Evolutionary conservation across 2,113 vertebrate species (phyloP), one percentile per base, ranked within the genome.

Genomic region (Holacanthus passer): DNA sequence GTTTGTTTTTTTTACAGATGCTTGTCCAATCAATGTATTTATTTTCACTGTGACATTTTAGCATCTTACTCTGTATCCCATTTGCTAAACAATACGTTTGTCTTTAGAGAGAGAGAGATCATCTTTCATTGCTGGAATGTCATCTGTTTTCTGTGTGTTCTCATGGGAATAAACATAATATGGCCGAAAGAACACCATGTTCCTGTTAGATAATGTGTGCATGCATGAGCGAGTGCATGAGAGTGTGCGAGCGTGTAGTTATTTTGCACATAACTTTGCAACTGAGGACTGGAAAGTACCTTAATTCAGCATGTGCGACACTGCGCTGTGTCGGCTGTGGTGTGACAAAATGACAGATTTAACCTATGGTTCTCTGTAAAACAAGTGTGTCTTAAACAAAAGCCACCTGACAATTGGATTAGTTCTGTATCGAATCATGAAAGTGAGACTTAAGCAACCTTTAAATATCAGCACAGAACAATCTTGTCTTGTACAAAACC

Each of bases 141-240:
- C 86, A 87, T 91, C 75, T 89, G 83, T 95, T 93, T 91, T 94
- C 85, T 93, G 84, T 89, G 91, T 92, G 86, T 92, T 94, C 87
- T 90, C 91, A 92, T 93, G 91, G 87, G 92, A 95, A 94, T 95
- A 93, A 95, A 94, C 87, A 88, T 91, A 88, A 85, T 91, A 92
- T 90, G 86, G 87, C 84, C 74, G 56, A 92, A 92, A 93, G 79
- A 89, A 90, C 83, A 84, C 56, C 52, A 85, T 86, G 88, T 84
- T 78, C 85, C 62, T 77, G 84, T 84, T 88, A 89, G 79, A 79
- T 77, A 79, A 77, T 81, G 48, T 84, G 72, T 73, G 60, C 55
- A 72, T 66, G 82, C 73, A 73, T 86, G 65, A 87, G 48, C 1
- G 16, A 74, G 22, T 72, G 72, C 45, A 19, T 32, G 27, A 69